Evolutionary conservation across 2,113 vertebrate species (phyloP).

Genomic region (Zosterops pallidus): DNA sequence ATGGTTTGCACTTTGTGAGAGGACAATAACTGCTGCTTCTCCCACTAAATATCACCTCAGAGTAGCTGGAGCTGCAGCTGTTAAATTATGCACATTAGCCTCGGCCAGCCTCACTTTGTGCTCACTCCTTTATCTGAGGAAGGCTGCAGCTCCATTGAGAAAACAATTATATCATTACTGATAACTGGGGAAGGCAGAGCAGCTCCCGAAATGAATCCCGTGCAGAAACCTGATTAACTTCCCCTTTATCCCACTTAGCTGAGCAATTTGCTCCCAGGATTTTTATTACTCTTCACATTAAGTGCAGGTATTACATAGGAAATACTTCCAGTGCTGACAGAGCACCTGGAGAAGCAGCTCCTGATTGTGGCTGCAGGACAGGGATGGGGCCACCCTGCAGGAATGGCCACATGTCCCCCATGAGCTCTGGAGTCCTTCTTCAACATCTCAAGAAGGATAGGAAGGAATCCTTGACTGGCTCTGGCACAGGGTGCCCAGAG

Average conservation of each 20-base stretch:
- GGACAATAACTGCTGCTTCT: background rate
- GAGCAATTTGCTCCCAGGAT: background rate
- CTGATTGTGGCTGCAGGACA: background rate
- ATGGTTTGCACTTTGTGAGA: background rate
- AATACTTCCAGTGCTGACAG: fast-evolving
- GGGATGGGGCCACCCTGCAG: fast-evolving
- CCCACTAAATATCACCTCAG: background rate
- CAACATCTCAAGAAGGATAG: fast-evolving
- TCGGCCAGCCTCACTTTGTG: background rate
- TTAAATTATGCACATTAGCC: background rate
- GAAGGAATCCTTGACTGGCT: background rate
- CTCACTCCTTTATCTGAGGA: background rate
- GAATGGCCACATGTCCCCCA: fast-evolving
- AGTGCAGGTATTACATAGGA: background rate
- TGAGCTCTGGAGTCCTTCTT: fast-evolving
- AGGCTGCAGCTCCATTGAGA: background rate
- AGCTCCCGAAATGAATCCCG: background rate
- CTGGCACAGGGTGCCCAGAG: background rate
- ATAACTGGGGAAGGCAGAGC: background rate
- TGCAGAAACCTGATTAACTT: background rate
- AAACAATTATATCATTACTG: background rate
- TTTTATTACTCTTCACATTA: background rate
- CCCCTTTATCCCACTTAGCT: background rate
- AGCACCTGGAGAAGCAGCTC: background rate
- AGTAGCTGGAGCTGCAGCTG: slow-evolving; percentile 12